These are phyloP conservation scores for Bombus balteatus DNA, from an alignment of 1,140 invertebrate genomes.

Conservation along the genomic window DNA sequence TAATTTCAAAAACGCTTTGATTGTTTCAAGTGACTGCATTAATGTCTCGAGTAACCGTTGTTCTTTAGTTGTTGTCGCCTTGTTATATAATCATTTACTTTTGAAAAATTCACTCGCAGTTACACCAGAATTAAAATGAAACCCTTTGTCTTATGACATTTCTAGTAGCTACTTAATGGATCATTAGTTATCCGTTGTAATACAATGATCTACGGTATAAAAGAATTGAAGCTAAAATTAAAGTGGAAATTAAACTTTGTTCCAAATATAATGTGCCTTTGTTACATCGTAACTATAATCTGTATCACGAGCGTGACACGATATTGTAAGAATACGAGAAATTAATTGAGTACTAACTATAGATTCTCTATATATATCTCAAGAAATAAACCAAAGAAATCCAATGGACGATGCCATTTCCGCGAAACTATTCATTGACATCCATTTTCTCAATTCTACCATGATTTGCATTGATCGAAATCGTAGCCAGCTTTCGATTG, in stretches of 20 bases:
- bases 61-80: neutral
- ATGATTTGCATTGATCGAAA: neutral
- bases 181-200: neutral
- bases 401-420: neutral
- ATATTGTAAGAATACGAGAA: neutral
- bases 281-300: neutral
- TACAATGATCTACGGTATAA: neutral
- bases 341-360: neutral
- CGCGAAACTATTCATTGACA: neutral
- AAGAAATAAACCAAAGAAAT: neutral
- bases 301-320: neutral
- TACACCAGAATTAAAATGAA: neutral
- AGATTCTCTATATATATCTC: neutral
- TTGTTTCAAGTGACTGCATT: neutral
- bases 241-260: neutral
- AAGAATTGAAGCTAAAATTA: neutral
- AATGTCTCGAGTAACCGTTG: neutral
- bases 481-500: neutral
- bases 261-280: neutral
- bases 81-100: slow-evolving; percentile 17
- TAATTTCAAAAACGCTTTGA: slow-evolving; percentile 19
- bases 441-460: neutral
- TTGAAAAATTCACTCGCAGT: neutral
- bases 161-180: neutral
- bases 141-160: neutral